phyloP scores from a whole-genome alignment of 2,888 invertebrate species.

The Galerucella calmariensis region DNA sequence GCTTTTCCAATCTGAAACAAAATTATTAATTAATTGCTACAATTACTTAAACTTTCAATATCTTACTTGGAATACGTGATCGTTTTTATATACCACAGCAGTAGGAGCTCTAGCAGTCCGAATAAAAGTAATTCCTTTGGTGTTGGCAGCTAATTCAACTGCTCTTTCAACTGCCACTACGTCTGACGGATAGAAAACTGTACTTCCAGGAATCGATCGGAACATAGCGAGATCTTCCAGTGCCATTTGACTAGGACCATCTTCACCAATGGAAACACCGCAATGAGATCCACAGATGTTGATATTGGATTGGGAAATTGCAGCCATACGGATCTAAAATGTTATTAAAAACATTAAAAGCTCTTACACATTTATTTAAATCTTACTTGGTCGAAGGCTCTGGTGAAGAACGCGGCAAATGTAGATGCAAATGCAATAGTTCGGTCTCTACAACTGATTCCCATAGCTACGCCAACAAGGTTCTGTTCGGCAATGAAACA shows the following conservation, averaged over 20 bases:
- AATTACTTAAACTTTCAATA: not conserved
- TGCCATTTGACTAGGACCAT: conserved; percentile 99
- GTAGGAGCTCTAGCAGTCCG: conserved; percentile 94
- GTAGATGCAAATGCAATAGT: conserved; percentile 94
- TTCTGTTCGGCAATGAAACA: conserved; percentile 99
- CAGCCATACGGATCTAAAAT: conserved; percentile 93
- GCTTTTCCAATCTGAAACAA: conserved; percentile 73
- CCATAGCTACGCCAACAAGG: conserved; percentile 94
- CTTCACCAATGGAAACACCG: conserved; percentile 98
- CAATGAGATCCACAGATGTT: conserved; percentile 97
- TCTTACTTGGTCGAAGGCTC: conserved; percentile 92
- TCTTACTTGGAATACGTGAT: conserved; percentile 79
- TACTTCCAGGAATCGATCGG: conserved; percentile 85
- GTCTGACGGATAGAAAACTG: conserved; percentile 86
- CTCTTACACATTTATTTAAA: not conserved
- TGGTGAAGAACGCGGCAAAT: conserved; percentile 96
- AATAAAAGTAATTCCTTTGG: conserved; percentile 89
- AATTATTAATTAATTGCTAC: conserved; percentile 15
- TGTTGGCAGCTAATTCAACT: conserved; percentile 94
- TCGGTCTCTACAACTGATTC: conserved; percentile 92
- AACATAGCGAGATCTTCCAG: conserved; percentile 97
- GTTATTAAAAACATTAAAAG: not conserved
- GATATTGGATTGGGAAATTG: conserved; percentile 96
- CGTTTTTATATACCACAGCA: conserved; percentile 83
- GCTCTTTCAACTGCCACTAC: conserved; percentile 94